Base-by-base conservation (phyloP, 1,140 invertebrate species). In the Bombus huntii region DNA sequence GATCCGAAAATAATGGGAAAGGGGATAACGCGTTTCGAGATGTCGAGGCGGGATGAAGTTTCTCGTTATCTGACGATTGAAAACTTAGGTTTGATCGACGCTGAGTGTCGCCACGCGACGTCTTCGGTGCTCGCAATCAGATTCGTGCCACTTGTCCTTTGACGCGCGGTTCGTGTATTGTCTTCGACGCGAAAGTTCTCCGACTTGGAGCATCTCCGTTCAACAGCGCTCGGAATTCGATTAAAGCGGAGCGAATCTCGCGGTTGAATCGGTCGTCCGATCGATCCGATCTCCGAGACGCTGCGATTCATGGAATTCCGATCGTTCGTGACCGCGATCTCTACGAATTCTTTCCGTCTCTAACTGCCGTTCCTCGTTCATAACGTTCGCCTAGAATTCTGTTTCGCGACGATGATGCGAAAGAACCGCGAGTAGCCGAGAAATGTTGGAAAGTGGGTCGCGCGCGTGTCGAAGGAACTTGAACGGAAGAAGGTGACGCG, bases 161-260 rank as follows among this genome's bases (percentile, higher is more conserved):
- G 70, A 81, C 70, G 53, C 70, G 28, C 39, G 75, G 59, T n/a
- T 72, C 79, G 47, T 28, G 79, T 74, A 89, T 89, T 89, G 86
- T 89, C 81, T 81, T 44, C 66, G n/a, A 68, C 70, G 31, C 59
- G 25, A 18, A 73, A 88, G 72, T 81, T 84, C n/a, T 18, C 44
- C 25, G 66, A 88, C 87, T 78, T 83, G 83, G 82, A 80, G 73
- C 77, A 85, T 73, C 65, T 85, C 57, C 71, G 65, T 31, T 57
- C 34, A 81, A 68, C 73, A 59, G 25, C 57, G 65, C 18, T 37
- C 57, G 39, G 88, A 89, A 89, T 88, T 89, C 82, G 88, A 89
- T 89, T 89, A 89, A 89, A 73, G 72, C 65, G 57, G 5, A 37
- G n/a, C 72, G 79, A 73, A 77, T 88, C 86, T 8, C 47, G 68